Evolutionary conservation across 2,113 vertebrate genomes (phyloP).

Genomic region (Tyto alba): DNA sequence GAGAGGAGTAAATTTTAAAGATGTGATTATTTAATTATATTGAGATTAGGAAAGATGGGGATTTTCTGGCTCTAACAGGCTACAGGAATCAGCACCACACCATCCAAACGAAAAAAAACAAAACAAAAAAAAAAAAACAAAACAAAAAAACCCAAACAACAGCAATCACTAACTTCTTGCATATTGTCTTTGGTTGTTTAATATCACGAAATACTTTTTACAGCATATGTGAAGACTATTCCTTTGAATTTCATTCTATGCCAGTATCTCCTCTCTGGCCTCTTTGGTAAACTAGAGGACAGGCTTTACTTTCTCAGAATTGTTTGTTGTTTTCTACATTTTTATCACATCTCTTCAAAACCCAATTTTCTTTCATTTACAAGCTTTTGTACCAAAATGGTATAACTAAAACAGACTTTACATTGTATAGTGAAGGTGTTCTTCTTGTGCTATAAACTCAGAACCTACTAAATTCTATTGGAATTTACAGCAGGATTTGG

Average conservation of each 20-base stretch:
- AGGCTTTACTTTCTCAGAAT: not conserved
- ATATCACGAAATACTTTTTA: conserved; percentile 61
- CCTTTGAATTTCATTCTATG: not conserved
- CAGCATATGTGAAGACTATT: conserved; percentile 36
- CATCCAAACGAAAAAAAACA: not conserved
- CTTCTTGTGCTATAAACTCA: not conserved
- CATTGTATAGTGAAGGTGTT: not conserved
- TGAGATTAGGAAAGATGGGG: not conserved
- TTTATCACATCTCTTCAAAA: not conserved
- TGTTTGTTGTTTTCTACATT: not conserved
- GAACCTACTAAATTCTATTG: conserved; percentile 6
- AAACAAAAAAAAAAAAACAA: no score
- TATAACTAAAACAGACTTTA: not conserved
- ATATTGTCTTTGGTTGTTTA: conserved; percentile 60
- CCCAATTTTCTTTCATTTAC: not conserved
- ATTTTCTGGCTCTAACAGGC: not conserved
- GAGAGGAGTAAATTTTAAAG: not conserved
- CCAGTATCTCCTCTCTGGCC: not conserved
- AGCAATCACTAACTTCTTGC: conserved; percentile 23
- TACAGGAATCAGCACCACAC: not conserved
- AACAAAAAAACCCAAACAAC: not conserved
- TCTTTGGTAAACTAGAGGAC: not conserved
- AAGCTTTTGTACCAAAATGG: not conserved
- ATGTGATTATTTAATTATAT: not conserved
- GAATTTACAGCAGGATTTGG: conserved; percentile 40